Evolutionary conservation across 1,140 invertebrate species (phyloP).

Genomic region (Papilio machaon): DNA sequence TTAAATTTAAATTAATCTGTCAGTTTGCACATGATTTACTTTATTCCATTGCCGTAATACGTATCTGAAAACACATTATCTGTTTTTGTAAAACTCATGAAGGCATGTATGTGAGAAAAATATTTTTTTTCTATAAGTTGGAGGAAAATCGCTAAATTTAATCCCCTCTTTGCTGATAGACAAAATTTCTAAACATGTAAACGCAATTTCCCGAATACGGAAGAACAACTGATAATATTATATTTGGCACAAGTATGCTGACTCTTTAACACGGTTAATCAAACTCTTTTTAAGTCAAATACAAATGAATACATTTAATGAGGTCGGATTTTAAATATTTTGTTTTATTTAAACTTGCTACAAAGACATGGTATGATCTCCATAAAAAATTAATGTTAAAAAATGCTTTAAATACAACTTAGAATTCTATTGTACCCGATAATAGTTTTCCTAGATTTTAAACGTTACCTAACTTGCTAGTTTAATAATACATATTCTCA

Average conservation of each 20-base stretch:
- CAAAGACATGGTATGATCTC: too few relatives aligned
- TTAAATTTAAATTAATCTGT: background rate
- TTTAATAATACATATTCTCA: background rate
- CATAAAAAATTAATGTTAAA: too few relatives aligned
- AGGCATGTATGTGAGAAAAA: background rate
- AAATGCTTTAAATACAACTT: too few relatives aligned
- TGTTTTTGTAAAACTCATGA: too few relatives aligned
- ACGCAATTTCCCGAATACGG: constrained; percentile 2
- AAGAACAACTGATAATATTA: constrained; percentile 14
- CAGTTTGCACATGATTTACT: too few relatives aligned
- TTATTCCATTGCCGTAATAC: too few relatives aligned
- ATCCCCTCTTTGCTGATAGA: background rate
- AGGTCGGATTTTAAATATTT: background rate
- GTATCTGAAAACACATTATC: too few relatives aligned
- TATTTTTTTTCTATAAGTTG: background rate
- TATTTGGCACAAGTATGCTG: constrained; percentile 21
- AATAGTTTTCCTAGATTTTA: background rate
- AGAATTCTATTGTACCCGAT: too few relatives aligned
- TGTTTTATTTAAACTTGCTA: too few relatives aligned
- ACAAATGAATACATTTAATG: background rate
- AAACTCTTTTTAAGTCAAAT: background rate
- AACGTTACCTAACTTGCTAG: background rate
- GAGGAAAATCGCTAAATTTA: background rate
- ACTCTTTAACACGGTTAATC: constrained; percentile 17
- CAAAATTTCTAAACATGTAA: constrained; percentile 16